phyloP scores from a whole-genome alignment of 2,888 invertebrate species.

The Rhabditophanes sp. region DNA sequence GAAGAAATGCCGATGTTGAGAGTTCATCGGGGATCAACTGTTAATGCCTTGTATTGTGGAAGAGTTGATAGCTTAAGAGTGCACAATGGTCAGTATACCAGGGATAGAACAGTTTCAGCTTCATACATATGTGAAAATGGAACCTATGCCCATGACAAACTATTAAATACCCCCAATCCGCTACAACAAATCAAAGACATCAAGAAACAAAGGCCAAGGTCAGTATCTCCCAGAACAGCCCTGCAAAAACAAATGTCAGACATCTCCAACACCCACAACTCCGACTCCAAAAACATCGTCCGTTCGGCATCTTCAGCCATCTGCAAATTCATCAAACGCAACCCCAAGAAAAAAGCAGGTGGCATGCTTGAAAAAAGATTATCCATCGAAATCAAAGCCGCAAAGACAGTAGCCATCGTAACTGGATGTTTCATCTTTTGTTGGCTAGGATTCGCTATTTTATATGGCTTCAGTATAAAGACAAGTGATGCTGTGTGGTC shows the following conservation, averaged over 20 bases:
- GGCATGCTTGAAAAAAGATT: constrained; percentile 40
- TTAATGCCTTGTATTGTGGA: too few relatives aligned
- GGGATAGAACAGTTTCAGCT: too few relatives aligned
- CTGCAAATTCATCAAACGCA: constrained; percentile 15
- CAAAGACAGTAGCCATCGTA: constrained; percentile 57
- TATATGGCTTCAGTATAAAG: constrained; percentile 33
- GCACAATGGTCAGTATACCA: too few relatives aligned
- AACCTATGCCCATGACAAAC: not conserved
- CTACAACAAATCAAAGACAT: too few relatives aligned
- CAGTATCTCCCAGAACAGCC: too few relatives aligned
- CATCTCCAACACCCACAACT: too few relatives aligned
- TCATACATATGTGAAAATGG: too few relatives aligned
- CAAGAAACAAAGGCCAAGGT: too few relatives aligned
- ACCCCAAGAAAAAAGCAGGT: constrained; percentile 21
- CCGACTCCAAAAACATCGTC: too few relatives aligned
- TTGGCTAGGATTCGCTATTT: constrained; percentile 79
- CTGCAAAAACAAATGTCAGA: too few relatives aligned
- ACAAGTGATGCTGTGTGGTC: constrained; percentile 46
- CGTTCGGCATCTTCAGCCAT: too few relatives aligned
- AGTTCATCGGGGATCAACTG: constrained; percentile 33
- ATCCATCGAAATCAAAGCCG: constrained; percentile 41
- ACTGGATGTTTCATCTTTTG: constrained; percentile 90
- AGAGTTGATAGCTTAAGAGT: too few relatives aligned
- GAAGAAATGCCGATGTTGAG: constrained; percentile 38
- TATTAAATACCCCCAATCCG: not conserved